These are phyloP conservation scores for Brenthis hecate DNA, from an alignment of 2,888 invertebrate genomes.

Conservation along the genomic window DNA sequence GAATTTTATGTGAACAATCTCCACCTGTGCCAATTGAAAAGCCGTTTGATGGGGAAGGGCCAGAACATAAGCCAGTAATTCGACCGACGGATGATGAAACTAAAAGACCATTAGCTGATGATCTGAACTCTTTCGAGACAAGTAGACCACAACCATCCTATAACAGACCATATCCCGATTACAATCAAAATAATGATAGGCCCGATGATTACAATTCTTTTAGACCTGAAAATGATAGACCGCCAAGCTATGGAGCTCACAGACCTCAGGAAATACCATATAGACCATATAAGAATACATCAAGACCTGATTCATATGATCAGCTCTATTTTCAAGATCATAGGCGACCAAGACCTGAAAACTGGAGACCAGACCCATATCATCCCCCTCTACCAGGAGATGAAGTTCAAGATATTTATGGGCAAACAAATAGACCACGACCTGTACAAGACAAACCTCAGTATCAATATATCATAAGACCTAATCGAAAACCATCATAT, in stretches of 20 bases:
- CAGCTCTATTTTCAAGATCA: conserved; percentile 59
- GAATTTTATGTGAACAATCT: conserved; percentile 69
- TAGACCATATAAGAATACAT: conserved; percentile 42
- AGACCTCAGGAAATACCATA: conserved; percentile 64
- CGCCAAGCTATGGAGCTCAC: conserved; percentile 54
- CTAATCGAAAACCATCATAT: conserved; percentile 58
- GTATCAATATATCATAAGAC: conserved; percentile 65
- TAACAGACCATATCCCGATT: conserved; percentile 48
- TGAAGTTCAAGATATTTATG: conserved; percentile 51
- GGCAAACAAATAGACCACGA: conserved; percentile 48
- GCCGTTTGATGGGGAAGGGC: conserved; percentile 49
- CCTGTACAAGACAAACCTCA: conserved; percentile 56
- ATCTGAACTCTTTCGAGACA: conserved; percentile 52
- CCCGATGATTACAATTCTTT: conserved; percentile 65
- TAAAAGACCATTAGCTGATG: conserved; percentile 59
- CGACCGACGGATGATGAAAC: conserved; percentile 61
- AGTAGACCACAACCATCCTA: conserved; percentile 42
- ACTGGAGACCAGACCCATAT: conserved; percentile 54
- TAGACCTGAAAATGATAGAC: conserved; percentile 58
- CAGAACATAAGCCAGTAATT: conserved; percentile 64
- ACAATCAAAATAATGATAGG: conserved; percentile 48
- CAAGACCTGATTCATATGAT: conserved; percentile 59
- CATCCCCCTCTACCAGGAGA: conserved; percentile 49
- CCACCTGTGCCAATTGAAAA: conserved; percentile 66
- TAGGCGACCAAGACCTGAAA: conserved; percentile 47